Evolutionary conservation across 30 jellyfish, hydroid and myxozoan species (phyloP), one percentile per base, ranked within the genome.

Genomic region (Aurelia aurita): DNA sequence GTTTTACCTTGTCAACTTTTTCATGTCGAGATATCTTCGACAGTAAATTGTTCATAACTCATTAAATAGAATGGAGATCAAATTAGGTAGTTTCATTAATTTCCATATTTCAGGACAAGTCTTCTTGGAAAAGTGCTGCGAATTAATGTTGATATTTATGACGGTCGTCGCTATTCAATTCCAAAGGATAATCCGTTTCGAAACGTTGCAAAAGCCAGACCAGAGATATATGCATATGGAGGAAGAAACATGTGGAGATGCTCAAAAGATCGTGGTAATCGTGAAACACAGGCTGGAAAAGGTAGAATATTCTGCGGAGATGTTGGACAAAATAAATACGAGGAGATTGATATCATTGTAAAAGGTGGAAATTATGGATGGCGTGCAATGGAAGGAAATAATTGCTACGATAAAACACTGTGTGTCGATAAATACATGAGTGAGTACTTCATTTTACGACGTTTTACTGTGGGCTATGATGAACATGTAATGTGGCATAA

Each of bases 351-450:
- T 55, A 71, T 93, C 57, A 93, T 93, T 47, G 80, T 69, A 19
- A 93, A 88, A 79, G 98, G 98, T 14, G 97, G 98, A 4, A 93
- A 93, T 62, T 93, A 93, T 70, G 98, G 98, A 13, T 93, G 98
- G 98, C 55, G 98, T 12, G 97, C 95, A 16, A 80, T 62, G 79
- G 98, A 93, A 31, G 98, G 97, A 31, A 61, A 79, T 53, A 3
- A 27, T 20, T 93, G 98, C 72, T 93, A 74, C 72, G 98, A 93
- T 69, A 58, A 87, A 34, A 34, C 69, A 14, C 69, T 93, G 5
- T 93, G 98, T 86, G 57, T 47, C 11, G 62, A 91, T 2, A 65
- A 47, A 58, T 27, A 45, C n/a, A 61, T 86, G 70, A 57, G 95
- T 86, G 58, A 73, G 95, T 72, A 9, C 0, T 0, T 10, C 27